These are phyloP conservation scores for Cyphomyrus discorhynchus DNA, from an alignment of 2,113 vertebrate species.

Conservation along the genomic window DNA sequence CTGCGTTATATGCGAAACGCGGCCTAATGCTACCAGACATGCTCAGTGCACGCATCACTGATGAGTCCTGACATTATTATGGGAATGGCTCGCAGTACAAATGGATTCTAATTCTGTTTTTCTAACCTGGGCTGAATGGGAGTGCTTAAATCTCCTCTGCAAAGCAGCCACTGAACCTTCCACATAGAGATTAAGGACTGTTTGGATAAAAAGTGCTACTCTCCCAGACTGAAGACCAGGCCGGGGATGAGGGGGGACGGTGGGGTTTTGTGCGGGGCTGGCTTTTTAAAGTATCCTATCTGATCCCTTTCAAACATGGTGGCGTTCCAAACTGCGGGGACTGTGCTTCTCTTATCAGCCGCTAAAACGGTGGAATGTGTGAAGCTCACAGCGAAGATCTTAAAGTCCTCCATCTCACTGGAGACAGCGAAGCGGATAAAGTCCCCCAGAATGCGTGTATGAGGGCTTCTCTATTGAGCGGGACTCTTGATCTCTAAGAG, in stretches of 20 bases:
- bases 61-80: constrained; percentile 26
- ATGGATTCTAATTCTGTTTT: constrained; percentile 27
- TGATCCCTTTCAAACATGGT: constrained; percentile 7
- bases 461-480: background rate
- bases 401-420: background rate
- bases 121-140: background rate
- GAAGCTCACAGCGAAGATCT: background rate
- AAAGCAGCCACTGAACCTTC: background rate
- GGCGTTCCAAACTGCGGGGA: background rate
- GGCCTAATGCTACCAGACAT: background rate
- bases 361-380: background rate
- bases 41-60: background rate
- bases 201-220: constrained; percentile 18
- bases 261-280: too few relatives aligned
- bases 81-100: constrained; percentile 2
- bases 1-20: background rate
- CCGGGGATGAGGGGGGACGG: background rate
- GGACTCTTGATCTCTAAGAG: background rate
- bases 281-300: constrained; percentile 9
- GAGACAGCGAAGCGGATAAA: background rate
- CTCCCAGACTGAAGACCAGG: background rate
- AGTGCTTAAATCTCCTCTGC: constrained; percentile 2
- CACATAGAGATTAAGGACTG: constrained; percentile 16
- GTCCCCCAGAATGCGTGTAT: background rate
- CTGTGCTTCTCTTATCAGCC: background rate